Evolutionary conservation across 1,140 invertebrate genomes (phyloP).

Genomic region (Apis mellifera): Amel_HAv3.1 CM009943.2:4131501-4132000

Average conservation of each 20-base stretch:
- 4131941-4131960: accelerated
- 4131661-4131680: constrained; percentile 35
- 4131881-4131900: too few relatives aligned
- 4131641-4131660: constrained; percentile 38
- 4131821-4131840: background rate
- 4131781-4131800: too few relatives aligned
- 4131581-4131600: constrained; percentile 42
- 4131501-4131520: constrained; percentile 71
- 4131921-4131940: too few relatives aligned
- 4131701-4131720: background rate
- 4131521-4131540: constrained; percentile 31
- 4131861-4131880: too few relatives aligned
- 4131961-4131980: too few relatives aligned
- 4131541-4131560: background rate
- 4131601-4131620: constrained; percentile 23
- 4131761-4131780: background rate
- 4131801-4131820: background rate
- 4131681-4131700: constrained; percentile 16
- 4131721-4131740: background rate
- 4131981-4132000: too few relatives aligned
- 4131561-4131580: constrained; percentile 51
- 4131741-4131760: background rate
- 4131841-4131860: too few relatives aligned
- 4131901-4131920: too few relatives aligned
- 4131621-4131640: constrained; percentile 48